Base-by-base conservation (phyloP, 2,797 vertebrate genomes). In the Philypnodon macrostomus region DNA sequence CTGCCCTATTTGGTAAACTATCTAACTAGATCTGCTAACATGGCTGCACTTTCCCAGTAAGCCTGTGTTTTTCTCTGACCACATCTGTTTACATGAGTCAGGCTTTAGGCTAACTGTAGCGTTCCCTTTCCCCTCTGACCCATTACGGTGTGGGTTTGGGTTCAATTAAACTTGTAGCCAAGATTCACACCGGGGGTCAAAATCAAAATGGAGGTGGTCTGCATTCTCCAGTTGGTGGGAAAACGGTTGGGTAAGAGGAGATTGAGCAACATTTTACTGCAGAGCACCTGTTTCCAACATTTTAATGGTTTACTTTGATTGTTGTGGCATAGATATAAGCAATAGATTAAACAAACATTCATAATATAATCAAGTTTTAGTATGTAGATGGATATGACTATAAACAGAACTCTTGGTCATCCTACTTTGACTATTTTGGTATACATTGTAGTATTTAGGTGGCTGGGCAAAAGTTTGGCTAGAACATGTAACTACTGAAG, bases 41-140 rank as follows among this genome's bases (percentile, higher is more conserved):
- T 50, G 2, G 7, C 2, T 21, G 45, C 57, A 53, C 56, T 70
- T 67, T 70, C 64, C 57, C 69, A 65, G 63, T 67, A 55, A 57
- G 44, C 2, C 41, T 67, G 7, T 32, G 18, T 15, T 73, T 63
- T 19, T 47, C 45, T 29, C 47, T 44, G 53, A 53, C 70, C 65
- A 19, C 68, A 45, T 17, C 31, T 73, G 67, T 76, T 70, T 73
- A 71, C 27, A 49, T 76, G 38, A 2, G 10, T 23, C n/a, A n/a
- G 40, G 56, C 39, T 63, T 52, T 23, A 33, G 40, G 41, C 29
- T 55, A 30, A 46, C 63, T 52, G 27, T 12, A 45, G 47, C 35
- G 23, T 31, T 11, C 36, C 7, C 19, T 27, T 13, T 19, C 13
- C 30, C 14, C 47, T 16, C 7, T 41, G 61, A 47, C 29, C 23